Evolutionary conservation across 2,888 invertebrate genomes (phyloP).

Genomic region (Harpalus rubripes): DNA sequence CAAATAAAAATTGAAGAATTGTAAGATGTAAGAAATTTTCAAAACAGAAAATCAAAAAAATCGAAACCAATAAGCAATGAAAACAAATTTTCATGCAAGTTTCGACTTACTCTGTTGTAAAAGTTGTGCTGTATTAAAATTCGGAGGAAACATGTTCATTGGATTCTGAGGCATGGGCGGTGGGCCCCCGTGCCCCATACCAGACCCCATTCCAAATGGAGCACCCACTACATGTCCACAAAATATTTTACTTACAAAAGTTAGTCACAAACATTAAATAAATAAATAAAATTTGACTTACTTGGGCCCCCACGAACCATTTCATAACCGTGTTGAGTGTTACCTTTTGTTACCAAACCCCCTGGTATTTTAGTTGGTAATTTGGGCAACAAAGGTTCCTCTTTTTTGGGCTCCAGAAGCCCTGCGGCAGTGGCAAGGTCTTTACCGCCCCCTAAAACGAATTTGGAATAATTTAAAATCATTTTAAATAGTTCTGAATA

Average conservation of each 20-base stretch:
- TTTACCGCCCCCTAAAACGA: constrained; percentile 88
- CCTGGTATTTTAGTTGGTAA: constrained; percentile 75
- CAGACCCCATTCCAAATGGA: constrained; percentile 70
- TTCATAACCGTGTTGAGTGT: constrained; percentile 79
- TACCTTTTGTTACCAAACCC: constrained; percentile 78
- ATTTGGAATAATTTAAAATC: too few relatives aligned
- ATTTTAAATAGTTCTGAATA: too few relatives aligned
- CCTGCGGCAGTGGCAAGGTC: constrained; percentile 90
- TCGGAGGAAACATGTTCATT: constrained; percentile 76
- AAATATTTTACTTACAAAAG: neutral
- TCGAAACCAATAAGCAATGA: constrained; percentile 4
- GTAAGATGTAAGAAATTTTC: too few relatives aligned
- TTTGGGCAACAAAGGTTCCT: constrained; percentile 53
- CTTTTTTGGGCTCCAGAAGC: constrained; percentile 77
- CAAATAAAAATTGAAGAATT: too few relatives aligned
- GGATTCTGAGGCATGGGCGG: constrained; percentile 68
- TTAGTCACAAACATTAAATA: constrained; percentile 24
- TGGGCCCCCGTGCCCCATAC: constrained; percentile 73
- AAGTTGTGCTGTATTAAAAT: constrained; percentile 88
- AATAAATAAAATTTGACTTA: constrained; percentile 69
- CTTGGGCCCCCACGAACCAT: constrained; percentile 79
- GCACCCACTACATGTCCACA: constrained; percentile 69
- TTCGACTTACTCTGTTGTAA: constrained; percentile 90
- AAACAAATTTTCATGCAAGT: neutral
- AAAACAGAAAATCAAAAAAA: neutral